A percentile compares a stretch with the other conserved stretches of the same genome.
Evolutionary conservation across 2,113 vertebrate species (phyloP).

Genomic region (Plecotus auritus): DNA sequence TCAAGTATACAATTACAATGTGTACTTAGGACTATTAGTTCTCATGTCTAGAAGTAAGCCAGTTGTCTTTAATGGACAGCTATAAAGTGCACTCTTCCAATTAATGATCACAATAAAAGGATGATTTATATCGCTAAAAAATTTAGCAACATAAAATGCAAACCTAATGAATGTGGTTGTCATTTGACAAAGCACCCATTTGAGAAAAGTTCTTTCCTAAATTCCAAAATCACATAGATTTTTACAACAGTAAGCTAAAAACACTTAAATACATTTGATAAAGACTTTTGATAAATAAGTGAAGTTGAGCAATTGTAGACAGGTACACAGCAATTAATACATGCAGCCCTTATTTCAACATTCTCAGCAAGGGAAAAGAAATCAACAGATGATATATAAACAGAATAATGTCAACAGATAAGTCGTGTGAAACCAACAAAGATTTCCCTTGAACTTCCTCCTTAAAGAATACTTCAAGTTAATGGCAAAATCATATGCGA

Average conservation of each 20-base stretch:
- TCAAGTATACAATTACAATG: not conserved
- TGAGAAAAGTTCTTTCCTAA: not conserved
- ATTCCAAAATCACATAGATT: not conserved
- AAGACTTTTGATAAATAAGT: not conserved
- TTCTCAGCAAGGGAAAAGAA: constrained; percentile 11
- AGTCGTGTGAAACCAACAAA: not conserved
- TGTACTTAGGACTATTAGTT: not conserved
- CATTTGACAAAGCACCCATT: not conserved
- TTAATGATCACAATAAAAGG: constrained; percentile 26
- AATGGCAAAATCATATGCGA: not conserved
- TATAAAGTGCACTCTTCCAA: constrained; percentile 31
- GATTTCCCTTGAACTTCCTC: not conserved
- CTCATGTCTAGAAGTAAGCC: not conserved
- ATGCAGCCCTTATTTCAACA: not conserved
- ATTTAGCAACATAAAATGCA: constrained; percentile 46
- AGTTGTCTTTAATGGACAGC: constrained; percentile 12
- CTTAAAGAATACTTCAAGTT: not conserved
- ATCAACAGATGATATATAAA: not conserved
- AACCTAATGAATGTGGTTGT: not conserved
- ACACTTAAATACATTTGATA: not conserved
- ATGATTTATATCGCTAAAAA: constrained; percentile 19
- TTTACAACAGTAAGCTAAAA: not conserved
- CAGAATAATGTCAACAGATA: not conserved
- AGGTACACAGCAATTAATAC: not conserved
- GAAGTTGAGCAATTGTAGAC: not conserved